Evolutionary conservation across 1,140 invertebrate genomes (phyloP).

Genomic region (Dendrolimus punctatus): DNA sequence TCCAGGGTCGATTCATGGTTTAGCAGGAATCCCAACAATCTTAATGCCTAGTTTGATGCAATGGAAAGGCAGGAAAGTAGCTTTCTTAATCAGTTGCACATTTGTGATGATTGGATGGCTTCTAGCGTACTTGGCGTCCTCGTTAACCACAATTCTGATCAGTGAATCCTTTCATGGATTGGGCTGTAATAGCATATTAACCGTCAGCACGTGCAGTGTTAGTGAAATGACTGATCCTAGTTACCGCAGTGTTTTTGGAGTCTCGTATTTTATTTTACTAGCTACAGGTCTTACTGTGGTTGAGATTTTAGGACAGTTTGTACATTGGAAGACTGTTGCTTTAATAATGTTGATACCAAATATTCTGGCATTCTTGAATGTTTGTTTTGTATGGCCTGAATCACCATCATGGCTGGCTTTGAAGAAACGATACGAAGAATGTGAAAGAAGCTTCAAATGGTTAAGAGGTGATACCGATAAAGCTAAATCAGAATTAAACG

Average conservation of each 20-base stretch:
- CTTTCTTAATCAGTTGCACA: conserved; percentile 6
- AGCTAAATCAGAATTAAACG: conserved; percentile 7
- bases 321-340: conserved; percentile 12
- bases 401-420: conserved; percentile 12
- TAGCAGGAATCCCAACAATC: conserved; percentile 10
- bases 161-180: conserved; percentile 12
- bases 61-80: conserved; percentile 8
- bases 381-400: conserved; percentile 7
- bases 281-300: conserved; percentile 6
- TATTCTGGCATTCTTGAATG: conserved; percentile 1
- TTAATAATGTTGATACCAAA: conserved; percentile 6
- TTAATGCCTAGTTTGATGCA: conserved; percentile 11
- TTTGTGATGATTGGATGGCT: conserved; percentile 11
- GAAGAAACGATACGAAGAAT: conserved; percentile 10
- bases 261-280: conserved; percentile 4
- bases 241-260: conserved; percentile 3
- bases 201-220: conserved; percentile 3
- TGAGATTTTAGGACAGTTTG: conserved; percentile 6
- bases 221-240: conserved; percentile 9
- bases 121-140: not conserved
- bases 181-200: conserved; percentile 5
- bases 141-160: conserved; percentile 1
- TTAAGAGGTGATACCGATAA: conserved; percentile 9
- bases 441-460: conserved; percentile 9
- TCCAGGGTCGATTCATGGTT: conserved; percentile 13